These are phyloP conservation scores for Alviniconcha strummeri DNA, from an alignment of 2,888 invertebrate genomes.

Conservation along the genomic window DNA sequence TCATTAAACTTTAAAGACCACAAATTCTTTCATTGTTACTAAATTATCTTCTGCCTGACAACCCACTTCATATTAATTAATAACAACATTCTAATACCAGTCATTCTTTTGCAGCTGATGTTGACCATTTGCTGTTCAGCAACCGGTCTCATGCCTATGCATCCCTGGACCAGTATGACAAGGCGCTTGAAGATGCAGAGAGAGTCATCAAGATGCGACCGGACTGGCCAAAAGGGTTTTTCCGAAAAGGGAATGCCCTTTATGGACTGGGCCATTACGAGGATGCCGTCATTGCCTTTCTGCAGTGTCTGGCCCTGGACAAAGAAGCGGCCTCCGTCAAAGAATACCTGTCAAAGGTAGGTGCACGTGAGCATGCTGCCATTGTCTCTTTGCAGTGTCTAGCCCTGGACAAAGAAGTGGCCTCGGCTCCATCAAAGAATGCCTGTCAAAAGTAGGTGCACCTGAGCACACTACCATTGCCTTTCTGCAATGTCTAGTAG, in stretches of 20 bases:
- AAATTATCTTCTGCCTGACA: no score
- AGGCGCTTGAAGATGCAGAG: constrained; percentile 82
- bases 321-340: constrained; percentile 76
- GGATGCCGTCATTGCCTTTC: constrained; percentile 78
- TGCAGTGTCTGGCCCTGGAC: constrained; percentile 78
- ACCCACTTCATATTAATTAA: no score
- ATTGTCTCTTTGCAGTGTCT: constrained; percentile 78
- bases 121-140: constrained; percentile 79
- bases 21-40: no score
- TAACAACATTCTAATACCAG: no score
- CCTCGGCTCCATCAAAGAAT: constrained; percentile 75
- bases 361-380: constrained; percentile 76
- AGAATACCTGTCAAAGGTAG: constrained; percentile 76
- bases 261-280: constrained; percentile 77
- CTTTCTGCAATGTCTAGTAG: constrained; percentile 76
- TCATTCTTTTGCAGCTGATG: constrained; percentile 27
- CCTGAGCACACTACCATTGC: constrained; percentile 78
- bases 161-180: constrained; percentile 78
- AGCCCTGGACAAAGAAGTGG: constrained; percentile 76
- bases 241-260: constrained; percentile 77
- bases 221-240: constrained; percentile 82
- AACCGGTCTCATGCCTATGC: constrained; percentile 81
- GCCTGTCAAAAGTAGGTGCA: constrained; percentile 75
- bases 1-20: no score
- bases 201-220: constrained; percentile 79